Percentiles rank a stretch among this genome's conserved stretches.
Conservation (phyloP, 1,140 invertebrate species). For the Aricia agestis region DNA sequence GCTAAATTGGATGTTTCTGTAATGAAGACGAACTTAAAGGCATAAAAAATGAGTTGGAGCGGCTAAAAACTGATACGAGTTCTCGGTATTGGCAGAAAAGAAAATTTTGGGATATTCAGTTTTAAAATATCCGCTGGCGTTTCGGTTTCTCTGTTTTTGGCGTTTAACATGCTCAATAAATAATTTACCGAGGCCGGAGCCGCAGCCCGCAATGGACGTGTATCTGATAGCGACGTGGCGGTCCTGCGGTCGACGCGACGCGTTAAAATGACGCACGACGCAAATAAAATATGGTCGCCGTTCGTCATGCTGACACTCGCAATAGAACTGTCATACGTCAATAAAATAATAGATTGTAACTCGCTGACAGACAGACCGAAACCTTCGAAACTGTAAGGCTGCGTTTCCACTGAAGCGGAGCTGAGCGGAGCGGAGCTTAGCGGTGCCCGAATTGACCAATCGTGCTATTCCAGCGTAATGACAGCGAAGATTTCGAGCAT, state of each 20-base stretch:
- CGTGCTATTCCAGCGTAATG: no score
- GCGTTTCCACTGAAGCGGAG: no score
- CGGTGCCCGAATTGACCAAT: no score
- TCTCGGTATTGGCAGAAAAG: background rate
- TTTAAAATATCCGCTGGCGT: background rate
- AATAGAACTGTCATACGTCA: background rate
- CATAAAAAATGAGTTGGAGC: background rate
- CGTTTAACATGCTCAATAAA: conserved; percentile 1
- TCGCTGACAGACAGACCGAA: no score
- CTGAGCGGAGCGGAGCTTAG: no score
- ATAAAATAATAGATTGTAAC: conserved; percentile 6
- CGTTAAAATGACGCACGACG: background rate
- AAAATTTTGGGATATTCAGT: background rate
- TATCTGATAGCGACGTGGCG: conserved; percentile 8
- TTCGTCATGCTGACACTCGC: background rate
- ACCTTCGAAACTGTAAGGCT: no score
- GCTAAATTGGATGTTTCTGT: background rate
- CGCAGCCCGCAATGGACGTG: background rate
- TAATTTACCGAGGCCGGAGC: background rate
- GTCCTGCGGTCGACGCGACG: conserved; percentile 1
- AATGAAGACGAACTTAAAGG: background rate
- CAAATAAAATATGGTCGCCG: conserved; percentile 1
- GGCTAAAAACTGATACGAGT: background rate
- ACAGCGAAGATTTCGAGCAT: no score
- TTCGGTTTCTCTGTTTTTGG: background rate